Evolutionary conservation across 2,113 vertebrate species (phyloP).

Genomic region (Cardinalis cardinalis): DNA sequence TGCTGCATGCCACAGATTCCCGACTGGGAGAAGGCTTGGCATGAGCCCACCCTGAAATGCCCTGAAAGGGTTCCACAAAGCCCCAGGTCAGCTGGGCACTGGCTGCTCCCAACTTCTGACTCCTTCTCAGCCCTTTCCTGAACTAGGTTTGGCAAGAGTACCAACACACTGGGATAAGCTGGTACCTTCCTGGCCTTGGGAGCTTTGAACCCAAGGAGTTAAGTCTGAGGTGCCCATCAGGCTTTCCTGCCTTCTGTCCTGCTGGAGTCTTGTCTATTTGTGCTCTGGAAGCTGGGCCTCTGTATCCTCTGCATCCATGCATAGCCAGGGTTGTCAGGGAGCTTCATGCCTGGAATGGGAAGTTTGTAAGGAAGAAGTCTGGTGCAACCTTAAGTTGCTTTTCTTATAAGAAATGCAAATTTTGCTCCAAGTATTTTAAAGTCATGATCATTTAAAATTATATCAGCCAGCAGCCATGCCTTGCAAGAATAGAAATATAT

Average conservation of each 20-base stretch:
- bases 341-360: not conserved
- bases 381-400: not conserved
- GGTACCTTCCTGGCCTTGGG: not conserved
- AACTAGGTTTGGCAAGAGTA: not conserved
- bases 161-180: not conserved
- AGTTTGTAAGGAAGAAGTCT: not conserved
- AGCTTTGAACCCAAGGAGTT: not conserved
- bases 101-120: not conserved
- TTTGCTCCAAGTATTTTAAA: conserved; percentile 29
- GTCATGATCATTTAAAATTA: conserved; percentile 15
- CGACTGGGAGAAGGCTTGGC: not conserved
- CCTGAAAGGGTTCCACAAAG: not conserved
- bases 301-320: not conserved
- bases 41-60: not conserved
- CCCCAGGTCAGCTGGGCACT: not conserved
- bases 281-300: not conserved
- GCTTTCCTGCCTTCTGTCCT: not conserved
- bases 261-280: rapidly evolving
- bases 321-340: not conserved
- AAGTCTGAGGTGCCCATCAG: not conserved
- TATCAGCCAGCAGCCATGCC: conserved; percentile 41
- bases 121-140: not conserved
- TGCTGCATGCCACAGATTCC: not conserved
- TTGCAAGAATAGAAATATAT: conserved; percentile 51
- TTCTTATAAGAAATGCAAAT: not conserved